Evolutionary conservation across 2,797 vertebrate species (phyloP).

Genomic region (Chiroxiphia lanceolata): DNA sequence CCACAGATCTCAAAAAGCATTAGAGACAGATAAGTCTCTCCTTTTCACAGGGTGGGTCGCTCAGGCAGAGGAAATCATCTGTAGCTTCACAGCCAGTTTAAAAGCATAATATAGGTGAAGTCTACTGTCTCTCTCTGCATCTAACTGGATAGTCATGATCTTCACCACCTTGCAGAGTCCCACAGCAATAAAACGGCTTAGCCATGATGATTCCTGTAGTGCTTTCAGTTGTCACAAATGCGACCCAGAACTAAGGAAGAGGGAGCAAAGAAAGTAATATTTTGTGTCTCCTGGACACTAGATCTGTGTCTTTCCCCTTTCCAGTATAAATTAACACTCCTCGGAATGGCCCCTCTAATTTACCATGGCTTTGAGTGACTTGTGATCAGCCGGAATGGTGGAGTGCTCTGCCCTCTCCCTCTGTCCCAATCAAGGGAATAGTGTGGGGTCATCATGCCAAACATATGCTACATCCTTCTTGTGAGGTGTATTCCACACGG

Average conservation of each 20-base stretch:
- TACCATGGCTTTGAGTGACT: neutral
- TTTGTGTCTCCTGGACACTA: neutral
- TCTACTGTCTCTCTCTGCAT: neutral
- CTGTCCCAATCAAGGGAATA: neutral
- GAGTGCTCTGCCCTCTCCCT: neutral
- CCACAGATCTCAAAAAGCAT: neutral
- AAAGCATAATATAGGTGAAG: neutral
- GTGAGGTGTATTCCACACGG: neutral
- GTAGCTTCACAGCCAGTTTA: neutral
- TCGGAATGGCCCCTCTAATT: neutral
- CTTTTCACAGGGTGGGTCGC: neutral
- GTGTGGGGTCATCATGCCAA: neutral
- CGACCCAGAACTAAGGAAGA: neutral
- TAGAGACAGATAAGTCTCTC: neutral
- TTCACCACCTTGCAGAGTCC: neutral
- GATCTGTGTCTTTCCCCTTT: neutral
- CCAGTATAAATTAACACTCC: neutral
- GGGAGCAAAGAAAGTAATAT: neutral
- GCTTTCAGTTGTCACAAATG: neutral
- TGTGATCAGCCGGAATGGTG: neutral
- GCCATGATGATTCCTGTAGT: neutral
- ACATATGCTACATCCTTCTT: constrained; percentile 9
- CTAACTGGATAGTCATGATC: neutral
- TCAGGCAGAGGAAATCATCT: neutral
- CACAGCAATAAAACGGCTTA: neutral